Conservation (phyloP, 2,888 invertebrate genomes). For the Brenthis ino region DNA sequence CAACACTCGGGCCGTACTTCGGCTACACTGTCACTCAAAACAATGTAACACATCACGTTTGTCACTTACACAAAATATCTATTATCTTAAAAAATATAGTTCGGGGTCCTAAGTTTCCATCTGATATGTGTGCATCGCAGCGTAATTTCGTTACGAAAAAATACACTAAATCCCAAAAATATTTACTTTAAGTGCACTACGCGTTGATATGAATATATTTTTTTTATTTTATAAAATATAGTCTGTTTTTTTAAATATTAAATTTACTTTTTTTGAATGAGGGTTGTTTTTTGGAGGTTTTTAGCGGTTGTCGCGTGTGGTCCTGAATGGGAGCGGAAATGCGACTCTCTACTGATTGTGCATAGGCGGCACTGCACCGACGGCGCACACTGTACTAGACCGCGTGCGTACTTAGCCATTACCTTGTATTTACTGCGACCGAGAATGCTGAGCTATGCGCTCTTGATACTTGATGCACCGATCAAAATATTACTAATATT, state of each 20-base stretch:
- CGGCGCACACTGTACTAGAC: conserved; percentile 80
- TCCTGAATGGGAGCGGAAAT: conserved; percentile 71
- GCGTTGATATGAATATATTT: conserved; percentile 66
- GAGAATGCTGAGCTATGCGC: conserved; percentile 47
- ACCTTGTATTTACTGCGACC: conserved; percentile 82
- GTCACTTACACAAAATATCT: conserved; percentile 67
- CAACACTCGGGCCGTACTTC: conserved; percentile 60
- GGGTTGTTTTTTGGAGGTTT: conserved; percentile 61
- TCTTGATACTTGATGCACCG: conserved; percentile 64
- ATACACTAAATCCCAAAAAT: conserved; percentile 56
- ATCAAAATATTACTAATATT: conserved; percentile 36
- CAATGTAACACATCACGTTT: conserved; percentile 68
- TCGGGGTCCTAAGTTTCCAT: conserved; percentile 78
- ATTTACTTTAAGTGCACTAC: conserved; percentile 54
- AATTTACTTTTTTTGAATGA: conserved; percentile 57
- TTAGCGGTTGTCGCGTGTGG: conserved; percentile 76
- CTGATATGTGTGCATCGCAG: conserved; percentile 77
- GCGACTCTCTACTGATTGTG: conserved; percentile 79
- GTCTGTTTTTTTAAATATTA: conserved; percentile 65
- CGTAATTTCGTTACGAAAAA: conserved; percentile 50
- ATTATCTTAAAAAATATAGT: conserved; percentile 63
- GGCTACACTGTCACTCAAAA: conserved; percentile 68
- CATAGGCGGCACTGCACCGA: conserved; percentile 82
- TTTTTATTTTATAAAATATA: conserved; percentile 66
- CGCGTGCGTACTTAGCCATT: conserved; percentile 83